phyloP scores from a whole-genome alignment of 2,113 vertebrate species.

The Sceloporus tristichus region DNA sequence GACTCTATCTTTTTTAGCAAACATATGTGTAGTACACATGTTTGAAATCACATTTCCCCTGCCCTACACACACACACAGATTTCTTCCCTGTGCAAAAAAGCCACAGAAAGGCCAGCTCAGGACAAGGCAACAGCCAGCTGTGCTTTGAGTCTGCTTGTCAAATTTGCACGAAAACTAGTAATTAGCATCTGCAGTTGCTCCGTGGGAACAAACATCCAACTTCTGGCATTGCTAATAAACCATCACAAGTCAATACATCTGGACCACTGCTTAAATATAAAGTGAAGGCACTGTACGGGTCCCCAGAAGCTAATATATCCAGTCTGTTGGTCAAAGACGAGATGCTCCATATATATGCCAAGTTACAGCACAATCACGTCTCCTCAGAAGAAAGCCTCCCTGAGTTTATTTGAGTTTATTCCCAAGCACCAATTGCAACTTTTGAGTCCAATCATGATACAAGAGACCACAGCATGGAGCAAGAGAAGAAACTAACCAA shows the following conservation, averaged over 20 bases:
- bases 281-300: too few species aligned
- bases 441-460: not conserved
- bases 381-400: not conserved
- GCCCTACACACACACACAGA: not conserved
- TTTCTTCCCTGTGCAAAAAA: not conserved
- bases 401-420: not conserved
- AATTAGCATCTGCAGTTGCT: slow-evolving; percentile 1
- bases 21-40: not conserved
- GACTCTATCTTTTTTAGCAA: not conserved
- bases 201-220: not conserved
- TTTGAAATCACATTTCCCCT: not conserved
- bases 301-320: not conserved
- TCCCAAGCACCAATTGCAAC: not conserved
- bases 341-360: too few species aligned
- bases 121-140: not conserved
- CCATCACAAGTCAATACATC: not conserved
- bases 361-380: not conserved
- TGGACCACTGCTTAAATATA: not conserved
- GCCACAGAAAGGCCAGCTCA: not conserved
- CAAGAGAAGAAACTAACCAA: not conserved
- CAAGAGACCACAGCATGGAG: not conserved
- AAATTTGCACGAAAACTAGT: not conserved
- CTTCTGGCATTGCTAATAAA: slow-evolving; percentile 12
- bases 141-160: not conserved
- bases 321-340: too few species aligned